Evolutionary conservation across 2,797 vertebrate species (phyloP).

Genomic region (Hozukius guyotensis): DNA sequence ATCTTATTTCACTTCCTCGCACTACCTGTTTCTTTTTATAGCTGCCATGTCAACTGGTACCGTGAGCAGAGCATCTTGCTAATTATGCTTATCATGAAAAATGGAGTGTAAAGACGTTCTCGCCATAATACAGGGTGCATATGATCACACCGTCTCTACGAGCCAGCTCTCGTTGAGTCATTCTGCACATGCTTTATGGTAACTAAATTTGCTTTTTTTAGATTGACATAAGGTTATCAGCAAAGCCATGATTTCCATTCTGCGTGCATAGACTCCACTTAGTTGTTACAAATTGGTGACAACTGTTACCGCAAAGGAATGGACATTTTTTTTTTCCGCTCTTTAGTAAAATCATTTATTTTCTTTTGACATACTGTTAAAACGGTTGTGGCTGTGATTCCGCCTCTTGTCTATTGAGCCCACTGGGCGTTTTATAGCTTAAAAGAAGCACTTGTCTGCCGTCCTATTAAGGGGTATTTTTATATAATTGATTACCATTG

Average conservation of each 20-base stretch:
- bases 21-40: slow-evolving; percentile 58
- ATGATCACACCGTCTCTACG: not conserved
- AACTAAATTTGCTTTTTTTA: not conserved
- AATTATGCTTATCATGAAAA: slow-evolving; percentile 62
- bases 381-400: slow-evolving; percentile 17
- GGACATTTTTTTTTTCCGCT: not conserved
- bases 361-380: slow-evolving; percentile 7
- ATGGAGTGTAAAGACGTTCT: slow-evolving; percentile 29
- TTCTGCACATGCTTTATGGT: not conserved
- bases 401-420: slow-evolving; percentile 23
- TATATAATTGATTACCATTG: slow-evolving; percentile 78
- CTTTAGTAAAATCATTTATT: slow-evolving; percentile 10
- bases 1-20: slow-evolving; percentile 28
- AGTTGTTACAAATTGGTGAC: slow-evolving; percentile 27
- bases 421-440: slow-evolving; percentile 41
- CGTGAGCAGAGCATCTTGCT: slow-evolving; percentile 20
- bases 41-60: slow-evolving; percentile 33
- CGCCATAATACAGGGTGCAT: not conserved
- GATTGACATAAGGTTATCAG: slow-evolving; percentile 35
- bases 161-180: slow-evolving; percentile 4
- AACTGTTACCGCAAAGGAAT: not conserved
- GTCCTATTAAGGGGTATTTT: slow-evolving; percentile 67
- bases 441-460: slow-evolving; percentile 49
- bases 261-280: not conserved
- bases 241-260: slow-evolving; percentile 29